phyloP scores from a whole-genome alignment of 64 coral and sea anemone species.

The Catalaphyllia jardinei region DNA sequence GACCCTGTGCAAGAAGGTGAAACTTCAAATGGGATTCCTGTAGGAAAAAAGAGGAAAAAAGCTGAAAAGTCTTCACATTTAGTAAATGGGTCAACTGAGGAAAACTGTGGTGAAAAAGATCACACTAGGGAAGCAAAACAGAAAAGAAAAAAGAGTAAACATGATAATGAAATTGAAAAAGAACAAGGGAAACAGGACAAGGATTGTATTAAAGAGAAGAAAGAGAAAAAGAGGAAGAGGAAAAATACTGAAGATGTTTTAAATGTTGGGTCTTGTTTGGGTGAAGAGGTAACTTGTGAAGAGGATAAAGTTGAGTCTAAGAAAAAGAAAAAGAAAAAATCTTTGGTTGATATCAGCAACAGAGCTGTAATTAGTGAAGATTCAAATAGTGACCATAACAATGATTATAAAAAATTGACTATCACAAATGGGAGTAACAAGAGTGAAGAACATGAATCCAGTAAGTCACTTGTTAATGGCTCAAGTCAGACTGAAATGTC shows the following conservation, averaged over 20 bases:
- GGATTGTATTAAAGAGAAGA: not conserved
- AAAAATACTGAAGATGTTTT: not conserved
- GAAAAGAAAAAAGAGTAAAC: conserved; percentile 24
- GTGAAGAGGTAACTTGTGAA: not conserved
- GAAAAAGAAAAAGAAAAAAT: conserved; percentile 27
- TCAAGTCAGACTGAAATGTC: not conserved
- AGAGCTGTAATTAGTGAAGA: conserved; percentile 26
- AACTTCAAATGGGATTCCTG: not conserved
- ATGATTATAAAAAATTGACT: conserved; percentile 4
- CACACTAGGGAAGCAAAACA: not conserved
- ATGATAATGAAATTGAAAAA: no score
- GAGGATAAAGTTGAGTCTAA: not conserved
- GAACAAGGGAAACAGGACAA: no score
- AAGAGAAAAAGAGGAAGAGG: conserved; percentile 10
- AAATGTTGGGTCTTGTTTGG: not conserved
- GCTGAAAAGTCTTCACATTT: not conserved
- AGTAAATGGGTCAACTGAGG: not conserved
- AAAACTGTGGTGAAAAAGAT: not conserved
- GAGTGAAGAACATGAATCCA: not conserved
- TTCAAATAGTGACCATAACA: not conserved
- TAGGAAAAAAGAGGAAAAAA: not conserved
- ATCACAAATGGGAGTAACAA: not conserved
- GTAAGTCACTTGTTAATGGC: not conserved
- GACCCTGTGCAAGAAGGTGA: not conserved
- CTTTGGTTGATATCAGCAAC: not conserved